These are phyloP conservation scores for Eumacrocentrus americanus DNA, from an alignment of 2,888 invertebrate species.

Conservation along the genomic window DNA sequence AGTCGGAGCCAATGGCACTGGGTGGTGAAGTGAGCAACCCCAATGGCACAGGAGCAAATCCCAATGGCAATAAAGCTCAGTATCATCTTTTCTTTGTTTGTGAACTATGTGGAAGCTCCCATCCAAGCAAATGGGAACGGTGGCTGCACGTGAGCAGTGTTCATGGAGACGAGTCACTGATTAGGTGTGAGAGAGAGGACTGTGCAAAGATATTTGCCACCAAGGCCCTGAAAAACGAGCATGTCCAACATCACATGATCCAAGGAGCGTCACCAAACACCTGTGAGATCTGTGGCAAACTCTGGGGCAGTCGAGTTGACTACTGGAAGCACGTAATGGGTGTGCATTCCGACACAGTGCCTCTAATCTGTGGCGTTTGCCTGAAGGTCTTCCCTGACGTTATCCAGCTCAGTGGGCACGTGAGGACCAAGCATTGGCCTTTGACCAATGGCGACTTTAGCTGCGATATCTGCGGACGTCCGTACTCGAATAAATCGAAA, in stretches of 20 bases:
- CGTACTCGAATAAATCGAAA: conserved; percentile 63
- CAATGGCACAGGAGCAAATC: conserved; percentile 45
- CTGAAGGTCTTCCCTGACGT: conserved; percentile 62
- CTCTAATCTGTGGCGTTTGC: conserved; percentile 63
- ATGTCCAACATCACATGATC: conserved; percentile 59
- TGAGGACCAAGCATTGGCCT: conserved; percentile 61
- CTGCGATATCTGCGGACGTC: conserved; percentile 63
- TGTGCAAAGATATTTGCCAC: conserved; percentile 62
- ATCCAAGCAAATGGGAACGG: conserved; percentile 63
- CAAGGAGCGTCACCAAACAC: conserved; percentile 61
- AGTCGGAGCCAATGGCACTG: conserved; percentile 46
- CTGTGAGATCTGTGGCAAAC: conserved; percentile 63
- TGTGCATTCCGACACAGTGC: conserved; percentile 63
- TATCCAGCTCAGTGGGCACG: conserved; percentile 58
- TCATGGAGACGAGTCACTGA: conserved; percentile 58
- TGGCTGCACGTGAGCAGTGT: conserved; percentile 62
- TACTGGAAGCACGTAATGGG: conserved; percentile 65
- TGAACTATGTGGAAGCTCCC: conserved; percentile 62
- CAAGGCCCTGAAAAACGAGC: conserved; percentile 60
- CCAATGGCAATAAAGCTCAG: conserved; percentile 54
- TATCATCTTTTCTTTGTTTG: conserved; percentile 61
- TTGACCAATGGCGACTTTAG: conserved; percentile 62
- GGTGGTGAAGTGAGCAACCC: conserved; percentile 38
- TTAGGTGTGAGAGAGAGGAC: conserved; percentile 56
- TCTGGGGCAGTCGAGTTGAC: conserved; percentile 64